Evolutionary conservation across 1,140 invertebrate species (phyloP).

Genomic region (Diploscapter pachys): DNA sequence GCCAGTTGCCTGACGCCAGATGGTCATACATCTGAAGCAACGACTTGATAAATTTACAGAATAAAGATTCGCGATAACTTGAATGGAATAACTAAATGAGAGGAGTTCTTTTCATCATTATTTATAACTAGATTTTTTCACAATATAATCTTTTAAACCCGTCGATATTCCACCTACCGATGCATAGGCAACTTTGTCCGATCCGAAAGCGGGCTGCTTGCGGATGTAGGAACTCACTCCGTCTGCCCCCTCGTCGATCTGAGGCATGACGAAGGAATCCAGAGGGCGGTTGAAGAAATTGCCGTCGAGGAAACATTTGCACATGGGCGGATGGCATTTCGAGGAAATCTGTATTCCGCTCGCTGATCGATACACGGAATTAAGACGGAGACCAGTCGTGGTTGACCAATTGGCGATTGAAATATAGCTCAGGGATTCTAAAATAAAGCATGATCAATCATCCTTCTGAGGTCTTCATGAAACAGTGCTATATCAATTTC

Average conservation of each 20-base stretch:
- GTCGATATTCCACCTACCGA: slow-evolving; percentile 15
- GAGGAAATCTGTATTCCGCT: too few species aligned
- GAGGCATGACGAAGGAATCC: slow-evolving; percentile 27
- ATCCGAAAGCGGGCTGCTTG: slow-evolving; percentile 40
- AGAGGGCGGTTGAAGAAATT: slow-evolving; percentile 22
- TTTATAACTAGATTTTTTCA: too few species aligned
- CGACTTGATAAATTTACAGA: too few species aligned
- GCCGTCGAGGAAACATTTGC: slow-evolving; percentile 46
- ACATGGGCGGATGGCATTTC: slow-evolving; percentile 46
- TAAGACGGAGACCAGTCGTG: slow-evolving; percentile 32
- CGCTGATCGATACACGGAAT: slow-evolving; percentile 14
- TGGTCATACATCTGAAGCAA: slow-evolving; percentile 33
- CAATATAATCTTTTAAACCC: too few species aligned
- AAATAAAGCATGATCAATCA: too few species aligned
- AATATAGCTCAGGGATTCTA: slow-evolving; percentile 37
- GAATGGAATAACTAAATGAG: slow-evolving; percentile 2
- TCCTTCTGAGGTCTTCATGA: too few species aligned
- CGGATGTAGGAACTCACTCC: slow-evolving; percentile 34
- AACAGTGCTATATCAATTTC: too few species aligned
- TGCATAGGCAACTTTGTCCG: slow-evolving; percentile 33
- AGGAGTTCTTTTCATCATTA: too few species aligned
- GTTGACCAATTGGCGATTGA: slow-evolving; percentile 50
- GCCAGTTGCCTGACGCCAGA: slow-evolving; percentile 34
- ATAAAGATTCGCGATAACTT: neutral
- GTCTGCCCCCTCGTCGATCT: slow-evolving; percentile 7